phyloP scores from a whole-genome alignment of 2,797 vertebrate genomes.

The Arrhamphus sclerolepis region DNA sequence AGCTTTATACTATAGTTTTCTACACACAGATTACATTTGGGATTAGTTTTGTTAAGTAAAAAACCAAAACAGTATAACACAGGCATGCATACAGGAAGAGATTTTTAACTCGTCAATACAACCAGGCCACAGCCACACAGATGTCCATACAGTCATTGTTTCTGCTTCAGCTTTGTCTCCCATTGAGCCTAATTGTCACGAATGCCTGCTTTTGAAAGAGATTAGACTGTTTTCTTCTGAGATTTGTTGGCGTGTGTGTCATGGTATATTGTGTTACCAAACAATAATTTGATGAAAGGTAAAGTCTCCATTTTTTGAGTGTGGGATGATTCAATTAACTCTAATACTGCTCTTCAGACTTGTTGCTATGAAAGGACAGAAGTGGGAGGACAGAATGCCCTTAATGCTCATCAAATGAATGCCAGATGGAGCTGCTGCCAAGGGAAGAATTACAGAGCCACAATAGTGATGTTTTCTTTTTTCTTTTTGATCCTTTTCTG shows the following conservation, averaged over 20 bases:
- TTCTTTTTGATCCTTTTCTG: background rate
- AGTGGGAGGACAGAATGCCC: conserved; percentile 57
- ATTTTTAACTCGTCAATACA: conserved; percentile 56
- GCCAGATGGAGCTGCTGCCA: conserved; percentile 58
- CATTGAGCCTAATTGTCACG: conserved; percentile 41
- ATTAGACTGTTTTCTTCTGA: conserved; percentile 43
- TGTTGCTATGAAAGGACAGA: conserved; percentile 67
- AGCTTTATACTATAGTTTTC: too few species aligned
- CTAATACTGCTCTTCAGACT: conserved; percentile 48
- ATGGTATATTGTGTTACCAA: conserved; percentile 32
- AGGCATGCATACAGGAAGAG: conserved; percentile 8
- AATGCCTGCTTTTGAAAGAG: conserved; percentile 59
- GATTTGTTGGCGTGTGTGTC: conserved; percentile 30
- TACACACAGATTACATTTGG: too few species aligned
- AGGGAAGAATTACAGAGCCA: conserved; percentile 52
- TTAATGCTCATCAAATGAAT: conserved; percentile 57
- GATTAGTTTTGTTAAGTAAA: too few species aligned
- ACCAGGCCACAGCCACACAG: conserved; percentile 63
- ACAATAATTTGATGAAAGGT: conserved; percentile 49
- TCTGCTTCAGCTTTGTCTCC: conserved; percentile 25
- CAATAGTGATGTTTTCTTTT: conserved; percentile 22
- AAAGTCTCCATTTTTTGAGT: conserved; percentile 41
- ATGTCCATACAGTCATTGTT: conserved; percentile 58
- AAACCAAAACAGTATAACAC: background rate
- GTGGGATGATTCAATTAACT: conserved; percentile 58